A percentile compares a stretch with the other conserved stretches of the same genome.
phyloP scores from a whole-genome alignment of 2,888 invertebrate species.

The Pegoplata infirma region DNA sequence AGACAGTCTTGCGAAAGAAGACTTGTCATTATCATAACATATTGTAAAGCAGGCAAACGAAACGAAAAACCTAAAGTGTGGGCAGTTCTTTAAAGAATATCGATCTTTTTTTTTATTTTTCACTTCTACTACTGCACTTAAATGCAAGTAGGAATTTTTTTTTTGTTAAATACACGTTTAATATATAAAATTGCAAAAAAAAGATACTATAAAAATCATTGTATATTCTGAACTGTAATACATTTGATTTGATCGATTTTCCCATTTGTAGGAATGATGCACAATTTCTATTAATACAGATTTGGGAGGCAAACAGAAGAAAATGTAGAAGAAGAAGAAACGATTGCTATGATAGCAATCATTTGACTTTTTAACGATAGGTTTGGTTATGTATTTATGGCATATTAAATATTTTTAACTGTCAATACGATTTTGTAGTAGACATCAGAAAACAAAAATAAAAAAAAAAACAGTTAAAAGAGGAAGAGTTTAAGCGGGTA shows the following conservation, averaged over 20 bases:
- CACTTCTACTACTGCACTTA: background rate
- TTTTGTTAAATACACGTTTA: conserved; percentile 48
- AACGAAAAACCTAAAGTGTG: conserved; percentile 43
- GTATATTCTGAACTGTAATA: no score
- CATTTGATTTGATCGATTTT: conserved; percentile 56
- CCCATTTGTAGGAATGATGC: conserved; percentile 40
- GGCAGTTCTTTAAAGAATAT: conserved; percentile 31
- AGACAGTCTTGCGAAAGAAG: no score
- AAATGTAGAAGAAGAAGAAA: conserved; percentile 20
- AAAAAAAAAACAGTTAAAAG: background rate
- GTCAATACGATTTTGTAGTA: conserved; percentile 54
- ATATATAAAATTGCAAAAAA: conserved; percentile 46
- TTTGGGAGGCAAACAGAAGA: conserved; percentile 4
- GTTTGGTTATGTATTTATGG: conserved; percentile 61
- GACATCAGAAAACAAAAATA: no score
- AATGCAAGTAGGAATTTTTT: conserved; percentile 7
- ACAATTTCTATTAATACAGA: conserved; percentile 24
- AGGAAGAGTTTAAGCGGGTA: background rate
- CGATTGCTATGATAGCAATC: conserved; percentile 60
- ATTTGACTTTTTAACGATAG: conserved; percentile 61
- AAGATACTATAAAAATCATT: conserved; percentile 53
- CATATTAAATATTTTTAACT: conserved; percentile 62
- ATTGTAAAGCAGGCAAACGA: background rate
- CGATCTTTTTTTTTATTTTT: background rate
- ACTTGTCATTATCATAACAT: conserved; percentile 37